Evolutionary conservation across 2,113 vertebrate genomes (phyloP).

Genomic region (Patagioenas fasciata): DNA sequence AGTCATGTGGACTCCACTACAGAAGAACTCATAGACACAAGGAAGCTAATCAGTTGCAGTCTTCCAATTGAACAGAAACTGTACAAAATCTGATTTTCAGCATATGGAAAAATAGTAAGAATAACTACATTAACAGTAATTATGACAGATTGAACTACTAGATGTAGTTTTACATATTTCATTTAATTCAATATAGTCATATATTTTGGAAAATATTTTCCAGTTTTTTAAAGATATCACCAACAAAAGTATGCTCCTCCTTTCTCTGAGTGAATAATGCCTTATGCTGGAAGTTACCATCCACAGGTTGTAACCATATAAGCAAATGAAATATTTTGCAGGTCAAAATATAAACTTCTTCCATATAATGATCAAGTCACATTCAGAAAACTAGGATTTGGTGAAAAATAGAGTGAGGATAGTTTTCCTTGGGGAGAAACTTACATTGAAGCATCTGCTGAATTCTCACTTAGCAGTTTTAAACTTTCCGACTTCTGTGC

Average conservation of each 20-base stretch:
- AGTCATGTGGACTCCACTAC: neutral
- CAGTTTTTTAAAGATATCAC: neutral
- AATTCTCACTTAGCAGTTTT: neutral
- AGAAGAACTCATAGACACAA: neutral
- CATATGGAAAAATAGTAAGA: neutral
- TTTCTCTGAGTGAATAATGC: neutral
- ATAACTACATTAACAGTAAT: neutral
- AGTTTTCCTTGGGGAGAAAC: neutral
- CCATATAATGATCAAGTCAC: neutral
- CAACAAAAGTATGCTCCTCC: neutral
- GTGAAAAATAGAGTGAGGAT: neutral
- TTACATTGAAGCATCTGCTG: neutral
- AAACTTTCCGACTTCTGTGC: neutral
- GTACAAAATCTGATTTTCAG: neutral
- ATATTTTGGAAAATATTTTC: neutral
- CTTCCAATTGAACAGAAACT: neutral
- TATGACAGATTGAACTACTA: neutral
- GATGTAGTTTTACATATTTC: neutral
- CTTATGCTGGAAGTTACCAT: neutral
- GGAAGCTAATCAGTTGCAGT: neutral
- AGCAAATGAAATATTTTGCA: neutral
- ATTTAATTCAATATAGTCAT: neutral
- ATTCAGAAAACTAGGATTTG: neutral
- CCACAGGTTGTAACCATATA: neutral
- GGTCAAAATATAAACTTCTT: neutral